Evolutionary conservation across 2,888 invertebrate genomes (phyloP).

Genomic region (Meteorus colon): DNA sequence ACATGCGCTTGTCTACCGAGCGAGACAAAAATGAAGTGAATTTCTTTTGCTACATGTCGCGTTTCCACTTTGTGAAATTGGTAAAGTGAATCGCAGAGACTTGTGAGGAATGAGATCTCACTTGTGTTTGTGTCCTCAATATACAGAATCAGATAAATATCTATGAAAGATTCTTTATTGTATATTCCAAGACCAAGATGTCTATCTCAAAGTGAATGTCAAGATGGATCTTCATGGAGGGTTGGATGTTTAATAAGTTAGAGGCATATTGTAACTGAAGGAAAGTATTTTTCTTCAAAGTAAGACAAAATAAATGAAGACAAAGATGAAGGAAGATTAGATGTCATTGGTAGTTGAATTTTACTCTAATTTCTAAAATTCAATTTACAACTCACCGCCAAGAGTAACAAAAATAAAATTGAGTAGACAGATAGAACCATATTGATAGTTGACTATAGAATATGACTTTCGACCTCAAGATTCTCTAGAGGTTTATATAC

Average conservation of each 20-base stretch:
- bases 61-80: slow-evolving; percentile 9
- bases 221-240: neutral
- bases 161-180: neutral
- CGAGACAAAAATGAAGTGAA: neutral
- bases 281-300: too few species aligned
- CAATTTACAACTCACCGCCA: slow-evolving; percentile 42
- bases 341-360: too few species aligned
- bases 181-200: neutral
- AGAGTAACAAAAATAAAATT: slow-evolving; percentile 45
- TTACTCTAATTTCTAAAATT: too few species aligned
- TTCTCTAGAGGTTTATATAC: slow-evolving; percentile 3
- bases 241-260: neutral
- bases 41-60: neutral
- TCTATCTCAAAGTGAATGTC: neutral
- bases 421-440: neutral
- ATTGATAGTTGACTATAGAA: slow-evolving; percentile 39
- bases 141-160: neutral
- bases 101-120: neutral
- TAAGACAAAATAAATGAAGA: too few species aligned
- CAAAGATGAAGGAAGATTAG: too few species aligned
- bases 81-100: neutral
- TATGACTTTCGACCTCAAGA: slow-evolving; percentile 42
- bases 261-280: too few species aligned
- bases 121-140: too few species aligned
- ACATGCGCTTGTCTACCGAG: neutral